These are phyloP conservation scores for Camponotus vicinus DNA, from an alignment of 1,140 invertebrate species.

Conservation along the genomic window DNA sequence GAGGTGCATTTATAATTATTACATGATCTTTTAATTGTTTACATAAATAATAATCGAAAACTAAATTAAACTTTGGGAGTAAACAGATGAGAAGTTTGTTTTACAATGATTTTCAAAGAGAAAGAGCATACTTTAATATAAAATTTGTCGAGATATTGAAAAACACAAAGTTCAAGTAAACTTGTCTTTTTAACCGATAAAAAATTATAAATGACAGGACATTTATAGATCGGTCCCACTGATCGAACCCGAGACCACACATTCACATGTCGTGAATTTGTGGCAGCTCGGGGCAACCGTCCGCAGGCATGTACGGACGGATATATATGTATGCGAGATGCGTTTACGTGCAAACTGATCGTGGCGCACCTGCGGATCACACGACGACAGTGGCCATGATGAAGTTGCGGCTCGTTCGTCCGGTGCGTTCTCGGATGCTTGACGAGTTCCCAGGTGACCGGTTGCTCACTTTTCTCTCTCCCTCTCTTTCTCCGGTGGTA, in stretches of 20 bases:
- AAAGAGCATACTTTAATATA: background rate
- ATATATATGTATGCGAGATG: background rate
- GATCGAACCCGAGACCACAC: constrained; percentile 26
- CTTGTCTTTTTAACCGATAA: background rate
- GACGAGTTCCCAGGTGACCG: constrained; percentile 34
- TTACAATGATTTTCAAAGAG: background rate
- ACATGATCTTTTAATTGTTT: background rate
- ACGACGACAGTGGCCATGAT: constrained; percentile 45
- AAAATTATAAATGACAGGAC: background rate
- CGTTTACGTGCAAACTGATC: constrained; percentile 28
- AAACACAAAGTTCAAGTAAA: background rate
- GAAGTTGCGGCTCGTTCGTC: constrained; percentile 37
- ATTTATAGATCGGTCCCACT: background rate
- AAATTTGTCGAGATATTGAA: background rate
- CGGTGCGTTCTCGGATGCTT: constrained; percentile 28
- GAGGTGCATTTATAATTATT: background rate
- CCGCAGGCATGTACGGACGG: constrained; percentile 25
- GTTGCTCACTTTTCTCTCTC: constrained; percentile 28
- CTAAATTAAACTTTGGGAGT: background rate
- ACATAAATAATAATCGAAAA: background rate
- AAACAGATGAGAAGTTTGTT: background rate
- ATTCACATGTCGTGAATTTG: constrained; percentile 46
- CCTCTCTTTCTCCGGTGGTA: background rate
- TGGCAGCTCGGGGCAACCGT: background rate
- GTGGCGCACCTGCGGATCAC: constrained; percentile 45